Evolutionary conservation across 2,888 invertebrate species (phyloP).

Genomic region (Drosophila picticornis): DNA sequence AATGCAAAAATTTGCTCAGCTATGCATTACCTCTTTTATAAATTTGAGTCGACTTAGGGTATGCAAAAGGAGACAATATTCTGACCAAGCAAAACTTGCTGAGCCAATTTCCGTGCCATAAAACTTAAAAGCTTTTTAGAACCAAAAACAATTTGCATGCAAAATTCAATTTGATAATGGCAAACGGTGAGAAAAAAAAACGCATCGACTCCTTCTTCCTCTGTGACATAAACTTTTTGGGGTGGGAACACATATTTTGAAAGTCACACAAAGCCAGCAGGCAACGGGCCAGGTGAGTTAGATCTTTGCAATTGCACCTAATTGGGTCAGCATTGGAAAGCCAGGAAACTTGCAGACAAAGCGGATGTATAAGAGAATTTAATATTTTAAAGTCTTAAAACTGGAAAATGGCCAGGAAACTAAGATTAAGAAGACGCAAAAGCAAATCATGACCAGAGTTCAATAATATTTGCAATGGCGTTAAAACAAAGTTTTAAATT

Average conservation of each 20-base stretch:
- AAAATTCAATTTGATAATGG: slow-evolving; percentile 78
- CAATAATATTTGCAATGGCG: slow-evolving; percentile 71
- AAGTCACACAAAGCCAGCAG: slow-evolving; percentile 38
- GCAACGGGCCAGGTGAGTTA: slow-evolving; percentile 32
- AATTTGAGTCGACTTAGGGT: slow-evolving; percentile 12
- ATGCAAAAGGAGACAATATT: slow-evolving; percentile 32
- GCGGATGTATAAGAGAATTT: slow-evolving; percentile 33
- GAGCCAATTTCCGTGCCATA: slow-evolving; percentile 81
- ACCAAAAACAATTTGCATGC: slow-evolving; percentile 76
- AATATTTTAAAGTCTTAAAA: slow-evolving; percentile 37
- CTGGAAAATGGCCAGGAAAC: slow-evolving; percentile 3
- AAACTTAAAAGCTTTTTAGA: slow-evolving; percentile 81
- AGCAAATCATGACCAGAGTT: slow-evolving; percentile 40
- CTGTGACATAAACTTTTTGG: slow-evolving; percentile 37
- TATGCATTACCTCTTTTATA: not conserved
- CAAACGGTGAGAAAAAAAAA: slow-evolving; percentile 35
- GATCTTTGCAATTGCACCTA: slow-evolving; percentile 49
- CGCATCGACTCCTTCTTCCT: not conserved
- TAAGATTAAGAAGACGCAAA: not conserved
- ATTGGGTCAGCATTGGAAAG: slow-evolving; percentile 67
- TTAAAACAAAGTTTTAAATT: slow-evolving; percentile 71
- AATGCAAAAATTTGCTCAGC: not conserved
- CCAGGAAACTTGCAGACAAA: slow-evolving; percentile 26
- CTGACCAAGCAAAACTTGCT: slow-evolving; percentile 57
- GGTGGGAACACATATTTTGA: slow-evolving; percentile 46